Evolutionary conservation across 2,797 vertebrate genomes (phyloP).

Genomic region (Euthynnus affinis): DNA sequence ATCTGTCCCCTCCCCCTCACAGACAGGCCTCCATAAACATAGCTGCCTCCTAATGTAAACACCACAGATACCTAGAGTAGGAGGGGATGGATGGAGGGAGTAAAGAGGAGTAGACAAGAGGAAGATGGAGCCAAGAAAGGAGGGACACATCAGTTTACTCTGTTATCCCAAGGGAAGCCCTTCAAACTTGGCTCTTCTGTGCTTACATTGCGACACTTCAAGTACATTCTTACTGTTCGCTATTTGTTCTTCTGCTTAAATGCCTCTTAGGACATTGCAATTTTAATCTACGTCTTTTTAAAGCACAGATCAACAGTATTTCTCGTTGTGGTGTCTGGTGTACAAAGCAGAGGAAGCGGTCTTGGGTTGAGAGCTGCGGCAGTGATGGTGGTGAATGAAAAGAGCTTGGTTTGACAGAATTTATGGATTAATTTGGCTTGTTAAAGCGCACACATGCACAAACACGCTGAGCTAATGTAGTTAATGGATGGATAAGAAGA

Average conservation of each 20-base stretch:
- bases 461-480: constrained; percentile 62
- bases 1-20: constrained; percentile 63
- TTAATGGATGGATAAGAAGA: constrained; percentile 72
- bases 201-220: neutral
- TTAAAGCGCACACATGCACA: constrained; percentile 58
- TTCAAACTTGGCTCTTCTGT: constrained; percentile 6
- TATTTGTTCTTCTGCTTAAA: neutral
- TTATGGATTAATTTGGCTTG: constrained; percentile 72
- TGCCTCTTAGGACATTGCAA: neutral
- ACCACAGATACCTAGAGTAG: constrained; percentile 47
- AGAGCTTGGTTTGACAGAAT: constrained; percentile 54
- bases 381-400: constrained; percentile 58
- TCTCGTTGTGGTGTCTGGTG: constrained; percentile 22
- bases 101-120: constrained; percentile 30
- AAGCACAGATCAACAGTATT: constrained; percentile 22
- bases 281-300: constrained; percentile 6
- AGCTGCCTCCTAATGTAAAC: constrained; percentile 76
- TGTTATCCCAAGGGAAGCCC: constrained; percentile 28
- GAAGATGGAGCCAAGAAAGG: constrained; percentile 1
- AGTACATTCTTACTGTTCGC: neutral
- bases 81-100: constrained; percentile 40
- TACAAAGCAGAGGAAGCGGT: constrained; percentile 33
- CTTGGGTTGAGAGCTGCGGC: constrained; percentile 13
- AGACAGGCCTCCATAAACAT: constrained; percentile 73
- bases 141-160: constrained; percentile 28